Conservation (phyloP, 2,797 vertebrate genomes). For the Myotis vivesi region DNA sequence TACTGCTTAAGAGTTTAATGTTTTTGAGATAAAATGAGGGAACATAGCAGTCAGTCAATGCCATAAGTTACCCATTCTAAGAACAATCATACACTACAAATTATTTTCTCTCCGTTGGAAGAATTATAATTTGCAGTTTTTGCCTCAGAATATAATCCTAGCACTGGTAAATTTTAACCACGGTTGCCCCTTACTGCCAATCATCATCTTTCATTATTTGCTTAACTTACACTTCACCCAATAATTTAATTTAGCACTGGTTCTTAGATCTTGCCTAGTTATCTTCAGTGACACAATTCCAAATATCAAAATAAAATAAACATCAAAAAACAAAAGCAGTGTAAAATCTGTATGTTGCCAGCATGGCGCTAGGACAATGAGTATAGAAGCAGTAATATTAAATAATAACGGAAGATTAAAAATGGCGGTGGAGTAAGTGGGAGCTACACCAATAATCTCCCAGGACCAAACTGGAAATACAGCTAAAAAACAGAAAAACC, state of each 20-base stretch:
- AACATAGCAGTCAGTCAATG: not conserved
- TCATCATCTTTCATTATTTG: not conserved
- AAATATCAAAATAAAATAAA: not conserved
- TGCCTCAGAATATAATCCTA: not conserved
- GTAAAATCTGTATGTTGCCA: not conserved
- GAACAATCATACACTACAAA: not conserved
- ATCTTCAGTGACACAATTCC: not conserved
- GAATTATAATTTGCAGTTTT: not conserved
- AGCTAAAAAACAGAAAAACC: too few species aligned
- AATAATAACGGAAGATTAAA: not conserved
- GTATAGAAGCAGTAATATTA: not conserved
- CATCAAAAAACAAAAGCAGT: not conserved
- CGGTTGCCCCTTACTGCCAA: not conserved
- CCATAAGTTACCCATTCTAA: not conserved
- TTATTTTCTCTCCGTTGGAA: not conserved
- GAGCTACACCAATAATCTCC: too few species aligned
- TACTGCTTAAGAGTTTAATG: not conserved
- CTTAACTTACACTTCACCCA: not conserved
- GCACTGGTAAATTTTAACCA: not conserved
- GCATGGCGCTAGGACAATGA: not conserved
- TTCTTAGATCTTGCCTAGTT: not conserved
- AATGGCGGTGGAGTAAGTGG: too few species aligned
- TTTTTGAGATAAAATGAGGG: not conserved
- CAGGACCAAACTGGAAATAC: too few species aligned
- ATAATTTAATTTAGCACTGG: not conserved